phyloP scores from a whole-genome alignment of 2,113 vertebrate species.

The Chlorocebus sabaeus region DNA sequence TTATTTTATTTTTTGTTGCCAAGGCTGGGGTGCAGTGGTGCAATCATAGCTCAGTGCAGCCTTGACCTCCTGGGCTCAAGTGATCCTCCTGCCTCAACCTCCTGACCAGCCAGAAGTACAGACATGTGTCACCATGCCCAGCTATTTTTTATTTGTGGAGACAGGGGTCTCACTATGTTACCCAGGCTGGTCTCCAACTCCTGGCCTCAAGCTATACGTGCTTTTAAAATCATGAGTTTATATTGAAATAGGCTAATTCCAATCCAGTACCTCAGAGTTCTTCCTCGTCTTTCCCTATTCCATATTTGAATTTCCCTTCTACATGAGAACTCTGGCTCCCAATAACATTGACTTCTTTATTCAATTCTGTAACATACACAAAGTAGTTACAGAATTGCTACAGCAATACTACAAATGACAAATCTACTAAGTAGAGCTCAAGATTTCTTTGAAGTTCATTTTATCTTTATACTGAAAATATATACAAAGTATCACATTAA shows the following conservation, averaged over 20 bases:
- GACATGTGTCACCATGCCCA: not conserved
- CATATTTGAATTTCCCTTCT: not conserved
- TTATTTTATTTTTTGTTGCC: not conserved
- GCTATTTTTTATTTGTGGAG: not conserved
- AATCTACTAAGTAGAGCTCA: not conserved
- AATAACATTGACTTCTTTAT: not conserved
- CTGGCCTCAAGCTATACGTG: not conserved
- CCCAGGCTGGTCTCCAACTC: too few species aligned
- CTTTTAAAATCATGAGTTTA: not conserved
- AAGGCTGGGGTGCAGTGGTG: not conserved
- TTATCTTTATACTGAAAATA: not conserved
- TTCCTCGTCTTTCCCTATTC: not conserved
- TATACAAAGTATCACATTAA: not conserved
- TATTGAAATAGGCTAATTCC: not conserved
- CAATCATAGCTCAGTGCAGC: not conserved
- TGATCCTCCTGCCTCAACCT: not conserved
- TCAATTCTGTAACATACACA: not conserved
- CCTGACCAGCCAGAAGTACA: not conserved
- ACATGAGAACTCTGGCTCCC: not conserved
- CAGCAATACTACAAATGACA: not conserved
- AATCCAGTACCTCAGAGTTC: not conserved
- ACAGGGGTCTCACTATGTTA: too few species aligned
- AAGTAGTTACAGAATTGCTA: not conserved
- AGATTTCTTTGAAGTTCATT: slow-evolving; percentile 15
- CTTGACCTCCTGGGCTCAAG: not conserved